Base-by-base conservation (phyloP, 2,888 invertebrate species). In the Machimus atricapillus region DNA sequence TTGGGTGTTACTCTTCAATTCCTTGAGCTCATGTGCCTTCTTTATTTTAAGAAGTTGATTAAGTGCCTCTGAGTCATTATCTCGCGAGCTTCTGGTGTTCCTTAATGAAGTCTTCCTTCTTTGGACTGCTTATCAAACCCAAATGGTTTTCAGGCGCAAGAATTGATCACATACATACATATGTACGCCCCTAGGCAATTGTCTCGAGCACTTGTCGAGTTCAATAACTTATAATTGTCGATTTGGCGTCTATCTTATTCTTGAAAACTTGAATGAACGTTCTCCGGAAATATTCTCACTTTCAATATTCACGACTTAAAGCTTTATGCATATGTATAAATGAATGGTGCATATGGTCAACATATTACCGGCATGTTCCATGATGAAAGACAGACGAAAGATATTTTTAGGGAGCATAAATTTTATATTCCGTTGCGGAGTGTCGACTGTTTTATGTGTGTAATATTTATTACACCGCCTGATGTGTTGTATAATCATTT, bases 221-320 rank as follows among this genome's bases (percentile, higher is more conserved):
- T 78, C 78, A 78, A 78, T 43, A 78, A 78, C 78, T 78, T 43
- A 78, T 23, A n/a, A 78, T 78, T 78, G 78, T 16, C 43, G 43
- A 78, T 43, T 40, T n/a, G 1, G 9, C 19, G 6, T 34, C 40
- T n/a, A 8, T 77, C 77, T 37, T 6, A 7, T 77, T 77, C 40
- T 34, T 19, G 23, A 23, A 43, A 43, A 78, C 43, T 14, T 78
- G 78, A 78, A 78, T 43, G 14, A 43, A 78, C 19, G 46, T 12
- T 23, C 46, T 78, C 78, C 78, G 78, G 40, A 78, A 78, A 23
- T 78, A 43, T n/a, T 78, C 43, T 78, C 78, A 43, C 78, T 78
- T 34, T 78, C 40, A 78, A 43, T 78, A 78, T 78, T 78, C 78
- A 16, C 23, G 37, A n/a, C 40, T 43, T 34, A 1, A n/a, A 78